Conservation (phyloP, 2,888 invertebrate genomes). For the Aleiodes alternator region DNA sequence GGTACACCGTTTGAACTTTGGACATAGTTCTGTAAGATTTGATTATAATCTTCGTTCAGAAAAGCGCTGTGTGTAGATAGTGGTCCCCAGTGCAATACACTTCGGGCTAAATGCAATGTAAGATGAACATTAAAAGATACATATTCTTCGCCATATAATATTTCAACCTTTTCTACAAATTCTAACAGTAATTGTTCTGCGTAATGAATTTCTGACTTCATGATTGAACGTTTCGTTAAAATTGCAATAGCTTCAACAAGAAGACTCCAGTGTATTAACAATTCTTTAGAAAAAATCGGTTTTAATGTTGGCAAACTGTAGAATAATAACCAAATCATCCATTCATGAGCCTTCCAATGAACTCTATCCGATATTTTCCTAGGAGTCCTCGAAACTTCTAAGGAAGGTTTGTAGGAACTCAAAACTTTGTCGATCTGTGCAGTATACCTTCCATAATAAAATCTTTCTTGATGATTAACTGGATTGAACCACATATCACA, state of each 20-base stretch:
- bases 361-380: neutral
- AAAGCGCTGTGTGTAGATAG: slow-evolving; percentile 51
- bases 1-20: slow-evolving; percentile 45
- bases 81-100: slow-evolving; percentile 53
- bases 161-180: slow-evolving; percentile 39
- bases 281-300: slow-evolving; percentile 40
- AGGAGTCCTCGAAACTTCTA: neutral
- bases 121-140: slow-evolving; percentile 54
- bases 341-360: slow-evolving; percentile 6
- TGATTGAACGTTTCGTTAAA: slow-evolving; percentile 46
- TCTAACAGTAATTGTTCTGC: slow-evolving; percentile 39
- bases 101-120: slow-evolving; percentile 47
- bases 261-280: slow-evolving; percentile 49
- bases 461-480: neutral
- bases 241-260: slow-evolving; percentile 49
- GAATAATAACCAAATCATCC: slow-evolving; percentile 44
- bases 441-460: neutral
- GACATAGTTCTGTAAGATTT: slow-evolving; percentile 40
- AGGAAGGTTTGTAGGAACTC: neutral
- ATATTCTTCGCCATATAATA: slow-evolving; percentile 47
- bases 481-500: neutral
- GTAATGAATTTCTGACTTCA: slow-evolving; percentile 38
- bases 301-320: slow-evolving; percentile 49
- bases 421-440: neutral
- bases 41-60: slow-evolving; percentile 51